Conservation (phyloP, 2,888 invertebrate genomes). For the Himalopsyche japonica region DNA sequence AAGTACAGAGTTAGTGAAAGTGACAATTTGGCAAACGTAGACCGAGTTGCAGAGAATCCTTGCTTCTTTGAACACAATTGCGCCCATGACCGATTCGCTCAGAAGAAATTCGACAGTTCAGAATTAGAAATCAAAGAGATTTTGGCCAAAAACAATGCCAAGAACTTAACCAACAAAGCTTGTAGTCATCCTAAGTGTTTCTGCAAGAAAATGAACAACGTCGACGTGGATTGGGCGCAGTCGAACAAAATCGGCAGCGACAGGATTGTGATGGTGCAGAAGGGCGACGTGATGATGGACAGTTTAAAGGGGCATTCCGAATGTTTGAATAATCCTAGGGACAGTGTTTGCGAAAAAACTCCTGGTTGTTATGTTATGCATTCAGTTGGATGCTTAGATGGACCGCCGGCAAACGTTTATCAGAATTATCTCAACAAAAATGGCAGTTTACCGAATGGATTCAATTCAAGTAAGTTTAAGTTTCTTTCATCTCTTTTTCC, state of each 20-base stretch:
- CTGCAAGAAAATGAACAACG: not conserved
- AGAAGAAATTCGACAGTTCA: slow-evolving; percentile 19
- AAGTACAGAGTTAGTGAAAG: slow-evolving; percentile 61
- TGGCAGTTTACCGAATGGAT: slow-evolving; percentile 13
- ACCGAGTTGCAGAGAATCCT: slow-evolving; percentile 39
- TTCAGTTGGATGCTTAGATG: slow-evolving; percentile 13
- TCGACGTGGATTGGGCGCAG: not conserved
- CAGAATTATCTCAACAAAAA: slow-evolving; percentile 14
- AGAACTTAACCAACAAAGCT: not conserved
- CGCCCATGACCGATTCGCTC: slow-evolving; percentile 18
- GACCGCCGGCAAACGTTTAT: slow-evolving; percentile 20
- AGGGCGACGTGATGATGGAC: not conserved
- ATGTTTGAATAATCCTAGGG: slow-evolving; percentile 13
- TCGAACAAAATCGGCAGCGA: not conserved
- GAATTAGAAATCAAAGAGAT: not conserved
- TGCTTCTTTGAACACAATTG: not conserved
- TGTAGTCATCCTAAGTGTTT: not conserved
- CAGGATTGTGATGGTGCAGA: not conserved
- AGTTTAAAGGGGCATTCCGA: not conserved
- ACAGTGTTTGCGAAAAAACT: slow-evolving; percentile 6
- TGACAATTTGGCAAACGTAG: slow-evolving; percentile 48
- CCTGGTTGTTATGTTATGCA: slow-evolving; percentile 29
- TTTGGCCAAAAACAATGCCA: not conserved
- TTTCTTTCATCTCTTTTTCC: too few relatives aligned
- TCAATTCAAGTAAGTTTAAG: slow-evolving; percentile 14